Base-by-base conservation (phyloP, 2,888 invertebrate species). In the Sicus ferrugineus region DNA sequence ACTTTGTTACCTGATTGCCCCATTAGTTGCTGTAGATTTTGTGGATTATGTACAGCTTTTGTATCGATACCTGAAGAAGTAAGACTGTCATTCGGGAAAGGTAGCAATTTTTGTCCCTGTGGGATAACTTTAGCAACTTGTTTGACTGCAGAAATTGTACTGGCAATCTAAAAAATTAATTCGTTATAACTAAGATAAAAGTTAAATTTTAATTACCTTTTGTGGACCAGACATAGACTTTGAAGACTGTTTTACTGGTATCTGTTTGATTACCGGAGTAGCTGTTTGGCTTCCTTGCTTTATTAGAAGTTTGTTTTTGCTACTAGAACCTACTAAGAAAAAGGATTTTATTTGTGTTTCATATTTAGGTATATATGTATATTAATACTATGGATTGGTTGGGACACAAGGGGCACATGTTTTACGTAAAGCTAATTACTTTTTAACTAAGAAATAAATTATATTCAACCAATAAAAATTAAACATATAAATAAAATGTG, bases 1-100 rank as follows among this genome's bases (percentile, higher is more conserved):
- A 85, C 74, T 67, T 85, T 85, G 67, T 85, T 84, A 0, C 83
- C 80, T 0, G 81, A 76, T 66, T 84, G 84, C 4, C 83, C 82
- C 69, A 85, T 78, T 7, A 86, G 73, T 69, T 85, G 85, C 66
- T 84, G 85, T 28, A 84, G 38, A 70, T 80, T 81, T 46, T 80
- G 78, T 5, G 78, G 69, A 52, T 72, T 75, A 26, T 67, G 64
- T 19, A 67, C 46, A 14, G 70, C 65, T 70, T 74, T 75, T 28
- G 73, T 7, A 30, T 54, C 23, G 16, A 63, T 23, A 64, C 73
- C 5, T 69, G 72, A 21, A 61, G 74, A 11, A 64, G 70, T n/a
- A 6, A 73, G 52, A 9, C 70, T 58, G 34, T 70, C 67, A 30
- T 70, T 73, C 1, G 72, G 67, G 38, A 70, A 67, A 21, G 73